Percentiles rank a stretch among this genome's conserved stretches.
phyloP scores from a whole-genome alignment of 1,140 invertebrate genomes.

The Bombus turneri region DNA sequence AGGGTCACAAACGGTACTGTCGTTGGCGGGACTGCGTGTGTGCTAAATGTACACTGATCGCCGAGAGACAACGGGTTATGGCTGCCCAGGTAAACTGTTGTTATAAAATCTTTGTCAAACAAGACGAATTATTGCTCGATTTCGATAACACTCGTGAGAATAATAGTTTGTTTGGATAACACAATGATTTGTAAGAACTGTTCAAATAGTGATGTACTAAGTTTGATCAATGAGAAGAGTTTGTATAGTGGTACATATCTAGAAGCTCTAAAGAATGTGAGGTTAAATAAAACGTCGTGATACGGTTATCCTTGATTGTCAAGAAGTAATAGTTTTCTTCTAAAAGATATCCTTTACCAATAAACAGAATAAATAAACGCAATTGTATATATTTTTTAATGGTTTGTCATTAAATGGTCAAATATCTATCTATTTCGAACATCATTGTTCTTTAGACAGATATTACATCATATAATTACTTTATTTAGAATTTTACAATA shows the following conservation, averaged over 20 bases:
- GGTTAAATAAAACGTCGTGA: no score
- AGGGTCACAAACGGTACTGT: slow-evolving; percentile 98
- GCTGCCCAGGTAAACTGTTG: slow-evolving; percentile 90
- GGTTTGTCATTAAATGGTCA: no score
- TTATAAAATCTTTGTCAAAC: not conserved
- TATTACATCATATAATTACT: no score
- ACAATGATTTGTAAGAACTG: not conserved
- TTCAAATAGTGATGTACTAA: not conserved
- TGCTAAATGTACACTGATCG: slow-evolving; percentile 99
- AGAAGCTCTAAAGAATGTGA: not conserved
- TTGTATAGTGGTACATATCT: not conserved
- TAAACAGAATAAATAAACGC: no score
- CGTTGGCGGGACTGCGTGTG: slow-evolving; percentile 97
- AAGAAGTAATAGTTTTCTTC: no score
- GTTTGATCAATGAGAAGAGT: not conserved
- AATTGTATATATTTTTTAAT: no score
- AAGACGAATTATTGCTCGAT: not conserved
- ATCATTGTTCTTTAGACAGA: no score
- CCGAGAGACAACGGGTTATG: slow-evolving; percentile 99
- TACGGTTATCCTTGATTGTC: no score
- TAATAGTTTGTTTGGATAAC: not conserved
- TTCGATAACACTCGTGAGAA: not conserved
- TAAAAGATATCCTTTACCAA: no score
- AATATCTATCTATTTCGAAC: no score
- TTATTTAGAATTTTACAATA: no score